Base-by-base conservation (phyloP, 2,797 vertebrate genomes). In the Bryconaethiops microstoma region DNA sequence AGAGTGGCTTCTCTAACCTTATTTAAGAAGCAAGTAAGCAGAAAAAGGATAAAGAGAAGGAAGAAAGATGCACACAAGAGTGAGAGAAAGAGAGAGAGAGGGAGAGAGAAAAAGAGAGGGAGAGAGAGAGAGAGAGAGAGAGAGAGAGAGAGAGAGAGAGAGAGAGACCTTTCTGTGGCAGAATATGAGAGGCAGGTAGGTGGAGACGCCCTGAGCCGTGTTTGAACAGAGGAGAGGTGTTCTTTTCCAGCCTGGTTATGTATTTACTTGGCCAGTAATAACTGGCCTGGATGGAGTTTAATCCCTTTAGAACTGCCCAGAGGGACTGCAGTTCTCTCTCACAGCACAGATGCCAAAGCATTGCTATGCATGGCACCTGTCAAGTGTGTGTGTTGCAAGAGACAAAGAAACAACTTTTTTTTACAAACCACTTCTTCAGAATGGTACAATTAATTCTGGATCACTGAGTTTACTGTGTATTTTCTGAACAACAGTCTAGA, bases 241-340 rank as follows among this genome's bases (percentile, higher is more conserved):
- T 60, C 77, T 70, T 71, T 59, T 81, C 52, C 74, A 72, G 59
- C 10, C 65, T 69, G 64, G 29, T 59, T 77, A 16, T 57, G 64
- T 60, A 40, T 70, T 78, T 60, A 78, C 65, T 77, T 57, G 50
- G 52, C 50, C 54, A 57, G 64, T 55, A 77, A 68, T 77, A 68
- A 68, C 52, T 78, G 21, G 71, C 54, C 39, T 57, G 35, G 21
- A 55, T 77, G 42, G n/a, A 69, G 63, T 57, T 55, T 68, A 69
- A 77, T 77, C 65, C 52, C 64, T 68, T 73, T 54, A 73, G 45
- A 40, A 29, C 23, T 72, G 23, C 69, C 69, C 40, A 5, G 25
- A 54, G 69, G 21, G 69, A 72, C 69, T 54, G 25, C 69, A 72
- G 69, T 35, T 7, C 7, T 55, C 68, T 52, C 50, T 25, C 25